Evolutionary conservation across 2,888 invertebrate genomes (phyloP), one percentile per base, ranked within the genome.

Genomic region (Agrilus biguttatus): DNA sequence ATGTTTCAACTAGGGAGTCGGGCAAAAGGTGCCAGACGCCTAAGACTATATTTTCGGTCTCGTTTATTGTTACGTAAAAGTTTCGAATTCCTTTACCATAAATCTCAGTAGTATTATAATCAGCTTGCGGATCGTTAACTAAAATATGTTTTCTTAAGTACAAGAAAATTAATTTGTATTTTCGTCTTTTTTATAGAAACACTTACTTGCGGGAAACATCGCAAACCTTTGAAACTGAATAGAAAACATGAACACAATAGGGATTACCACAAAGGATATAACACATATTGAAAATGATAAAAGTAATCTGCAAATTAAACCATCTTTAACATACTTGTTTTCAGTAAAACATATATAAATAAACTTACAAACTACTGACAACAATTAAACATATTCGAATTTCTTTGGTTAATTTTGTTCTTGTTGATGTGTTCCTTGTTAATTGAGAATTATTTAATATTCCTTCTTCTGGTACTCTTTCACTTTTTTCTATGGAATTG

Each of bases 11-110:
- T 44, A 75, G 63, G 44, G 75, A 76, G 52, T 70, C 69, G 1
- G 90, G 89, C 49, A 89, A 63, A 14, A 89, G 74, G 59, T 91
- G 90, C 89, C 81, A 81, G 14, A 78, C 68, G 1, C 81, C 81
- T 63, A 74, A 53, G 50, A 70, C 65, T 19, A 74, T 59, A 44
- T 62, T 65, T 23, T 68, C 59, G 17, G 67, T 58, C 43, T 57
- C 54, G 28, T 50, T 51, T 0, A 62, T 57, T n/a, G 68, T 65
- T 12, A 86, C 60, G 58, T 81, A 79, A 55, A 83, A 78, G 60
- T 81, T 83, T 56, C 78, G 68, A n/a, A 76, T 72, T 36, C 75
- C 80, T 51, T 70, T 78, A 49, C 28, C 28, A 10, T 28, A 28
- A 8, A 28, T 28, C 2, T 28, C 28, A 10, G 28, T 28, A 28